phyloP scores from a whole-genome alignment of 2,113 vertebrate species.

The Myanophis thanlyinensis region DNA sequence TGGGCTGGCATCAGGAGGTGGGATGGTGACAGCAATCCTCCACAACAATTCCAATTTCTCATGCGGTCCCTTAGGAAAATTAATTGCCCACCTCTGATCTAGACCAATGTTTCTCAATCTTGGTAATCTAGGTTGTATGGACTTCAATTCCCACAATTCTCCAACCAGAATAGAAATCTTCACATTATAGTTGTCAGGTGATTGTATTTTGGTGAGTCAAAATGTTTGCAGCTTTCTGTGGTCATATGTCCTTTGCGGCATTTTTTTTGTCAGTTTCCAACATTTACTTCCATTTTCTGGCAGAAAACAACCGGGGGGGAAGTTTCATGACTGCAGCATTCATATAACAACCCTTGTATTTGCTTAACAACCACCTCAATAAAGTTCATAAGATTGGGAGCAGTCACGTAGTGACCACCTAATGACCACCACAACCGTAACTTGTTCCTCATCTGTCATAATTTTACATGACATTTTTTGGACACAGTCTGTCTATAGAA shows the following conservation, averaged over 20 bases:
- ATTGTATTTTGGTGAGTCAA: not conserved
- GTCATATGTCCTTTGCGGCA: not conserved
- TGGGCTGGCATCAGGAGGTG: not conserved
- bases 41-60: not conserved
- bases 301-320: not conserved
- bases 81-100: not conserved
- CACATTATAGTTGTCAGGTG: not conserved
- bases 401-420: too few relatives aligned
- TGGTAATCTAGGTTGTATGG: not conserved
- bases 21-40: not conserved
- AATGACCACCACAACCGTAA: not conserved
- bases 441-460: not conserved
- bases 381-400: too few relatives aligned
- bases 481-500: not conserved
- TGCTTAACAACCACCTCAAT: not conserved
- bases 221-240: too few relatives aligned
- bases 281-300: not conserved
- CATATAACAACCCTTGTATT: not conserved
- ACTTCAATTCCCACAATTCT: not conserved
- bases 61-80: not conserved
- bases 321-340: too few relatives aligned
- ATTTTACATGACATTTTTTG: not conserved
- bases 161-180: not conserved
- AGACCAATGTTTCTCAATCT: too few relatives aligned
- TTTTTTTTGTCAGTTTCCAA: not conserved